These are phyloP conservation scores for Noctua fimbriata DNA, from an alignment of 2,888 invertebrate species.

Conservation along the genomic window DNA sequence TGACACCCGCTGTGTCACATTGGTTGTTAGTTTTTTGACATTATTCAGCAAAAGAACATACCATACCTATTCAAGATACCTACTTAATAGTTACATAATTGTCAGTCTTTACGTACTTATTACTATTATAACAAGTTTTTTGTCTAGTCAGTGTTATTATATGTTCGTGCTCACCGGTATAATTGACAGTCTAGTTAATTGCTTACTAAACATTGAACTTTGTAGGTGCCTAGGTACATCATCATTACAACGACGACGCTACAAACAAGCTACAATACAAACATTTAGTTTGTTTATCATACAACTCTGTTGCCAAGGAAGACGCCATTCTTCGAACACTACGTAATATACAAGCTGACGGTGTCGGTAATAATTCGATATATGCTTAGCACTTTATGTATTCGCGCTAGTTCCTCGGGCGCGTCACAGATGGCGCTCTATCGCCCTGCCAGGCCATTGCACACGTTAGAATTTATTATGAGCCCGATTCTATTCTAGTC, in stretches of 20 bases:
- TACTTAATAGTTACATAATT: neutral
- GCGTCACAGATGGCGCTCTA: constrained; percentile 56
- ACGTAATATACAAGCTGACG: constrained; percentile 15
- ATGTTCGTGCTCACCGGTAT: neutral
- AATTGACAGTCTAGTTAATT: neutral
- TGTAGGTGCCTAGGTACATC: neutral
- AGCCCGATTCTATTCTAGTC: constrained; percentile 56
- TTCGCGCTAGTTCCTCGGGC: constrained; percentile 34
- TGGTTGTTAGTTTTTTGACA: neutral
- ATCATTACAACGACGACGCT: neutral
- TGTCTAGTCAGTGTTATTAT: neutral
- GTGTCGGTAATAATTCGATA: constrained; percentile 33
- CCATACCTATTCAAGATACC: neutral
- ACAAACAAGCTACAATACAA: neutral
- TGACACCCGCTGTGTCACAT: neutral
- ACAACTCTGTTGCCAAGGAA: neutral
- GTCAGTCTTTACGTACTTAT: neutral
- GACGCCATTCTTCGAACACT: constrained; percentile 5
- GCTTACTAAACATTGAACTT: neutral
- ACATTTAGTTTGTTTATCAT: neutral
- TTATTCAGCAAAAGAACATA: neutral
- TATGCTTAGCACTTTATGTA: constrained; percentile 38
- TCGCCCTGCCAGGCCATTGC: constrained; percentile 49
- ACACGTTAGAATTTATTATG: constrained; percentile 60
- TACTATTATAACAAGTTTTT: neutral